These are phyloP conservation scores for Drosophila phalerata DNA, from an alignment of 2,888 invertebrate genomes.

Conservation along the genomic window DNA sequence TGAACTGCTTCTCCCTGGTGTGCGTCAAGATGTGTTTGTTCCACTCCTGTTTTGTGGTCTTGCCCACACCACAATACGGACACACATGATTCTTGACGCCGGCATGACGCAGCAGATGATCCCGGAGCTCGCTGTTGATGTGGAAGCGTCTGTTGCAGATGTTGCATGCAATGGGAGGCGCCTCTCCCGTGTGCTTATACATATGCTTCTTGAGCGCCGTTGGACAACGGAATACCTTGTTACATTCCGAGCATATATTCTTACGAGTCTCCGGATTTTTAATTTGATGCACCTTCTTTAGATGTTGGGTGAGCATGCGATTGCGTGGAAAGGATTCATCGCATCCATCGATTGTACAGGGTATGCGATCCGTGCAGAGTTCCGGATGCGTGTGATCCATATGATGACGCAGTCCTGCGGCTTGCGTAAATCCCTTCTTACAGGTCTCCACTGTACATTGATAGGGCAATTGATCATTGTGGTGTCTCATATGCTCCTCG, in stretches of 20 bases:
- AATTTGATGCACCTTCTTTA: constrained; percentile 76
- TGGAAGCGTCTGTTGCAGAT: constrained; percentile 83
- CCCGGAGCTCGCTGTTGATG: constrained; percentile 82
- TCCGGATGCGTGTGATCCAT: constrained; percentile 82
- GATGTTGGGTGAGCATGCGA: constrained; percentile 80
- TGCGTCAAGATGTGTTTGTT: constrained; percentile 83
- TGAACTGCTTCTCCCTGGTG: constrained; percentile 82
- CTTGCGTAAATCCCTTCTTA: constrained; percentile 79
- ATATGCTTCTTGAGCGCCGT: constrained; percentile 83
- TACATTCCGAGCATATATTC: constrained; percentile 81
- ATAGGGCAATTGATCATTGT: constrained; percentile 81
- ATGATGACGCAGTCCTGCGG: constrained; percentile 77
- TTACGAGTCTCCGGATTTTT: constrained; percentile 64
- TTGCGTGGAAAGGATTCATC: constrained; percentile 75
- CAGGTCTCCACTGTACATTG: constrained; percentile 81
- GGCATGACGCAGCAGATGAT: constrained; percentile 83
- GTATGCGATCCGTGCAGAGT: constrained; percentile 70
- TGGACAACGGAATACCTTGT: constrained; percentile 83
- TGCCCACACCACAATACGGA: constrained; percentile 83
- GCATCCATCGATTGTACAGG: constrained; percentile 81
- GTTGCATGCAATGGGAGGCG: constrained; percentile 81
- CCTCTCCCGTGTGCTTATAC: constrained; percentile 83
- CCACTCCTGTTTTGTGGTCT: constrained; percentile 83
- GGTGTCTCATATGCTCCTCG: constrained; percentile 83
- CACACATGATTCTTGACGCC: constrained; percentile 84